Conservation (phyloP, 2,113 vertebrate genomes). For the Todiramphus chloris region DNA sequence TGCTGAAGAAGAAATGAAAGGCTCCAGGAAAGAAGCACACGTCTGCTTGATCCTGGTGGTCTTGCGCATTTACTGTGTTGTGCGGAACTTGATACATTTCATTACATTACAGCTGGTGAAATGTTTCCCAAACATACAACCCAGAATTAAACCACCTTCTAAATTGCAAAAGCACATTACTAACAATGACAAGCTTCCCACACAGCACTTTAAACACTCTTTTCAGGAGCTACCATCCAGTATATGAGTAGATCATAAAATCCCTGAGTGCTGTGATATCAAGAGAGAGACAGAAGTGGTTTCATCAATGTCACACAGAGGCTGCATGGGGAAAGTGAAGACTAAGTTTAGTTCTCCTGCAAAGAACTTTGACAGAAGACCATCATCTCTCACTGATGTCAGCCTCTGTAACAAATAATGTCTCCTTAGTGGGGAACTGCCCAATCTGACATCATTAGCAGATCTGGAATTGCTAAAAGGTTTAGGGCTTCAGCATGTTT, state of each 20-base stretch:
- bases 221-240: not conserved
- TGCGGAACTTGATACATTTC: not conserved
- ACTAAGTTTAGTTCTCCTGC: not conserved
- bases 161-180: not conserved
- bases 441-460: slow-evolving; percentile 54
- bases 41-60: fast-evolving
- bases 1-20: not conserved
- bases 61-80: not conserved
- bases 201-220: not conserved
- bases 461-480: slow-evolving; percentile 39
- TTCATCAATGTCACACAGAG: not conserved
- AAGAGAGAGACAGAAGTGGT: not conserved
- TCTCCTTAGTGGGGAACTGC: slow-evolving; percentile 33
- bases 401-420: slow-evolving; percentile 6
- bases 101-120: not conserved
- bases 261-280: not conserved
- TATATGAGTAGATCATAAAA: not conserved
- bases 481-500: slow-evolving; percentile 38
- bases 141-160: not conserved
- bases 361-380: not conserved
- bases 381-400: not conserved
- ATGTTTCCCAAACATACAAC: not conserved
- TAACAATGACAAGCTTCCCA: not conserved
- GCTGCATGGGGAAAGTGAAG: not conserved
- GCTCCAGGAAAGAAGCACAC: not conserved